A percentile compares a stretch with the other conserved stretches of the same genome.
These are phyloP conservation scores for Cryptosula pallasiana DNA, from an alignment of 2,888 invertebrate genomes.

Conservation along the genomic window DNA sequence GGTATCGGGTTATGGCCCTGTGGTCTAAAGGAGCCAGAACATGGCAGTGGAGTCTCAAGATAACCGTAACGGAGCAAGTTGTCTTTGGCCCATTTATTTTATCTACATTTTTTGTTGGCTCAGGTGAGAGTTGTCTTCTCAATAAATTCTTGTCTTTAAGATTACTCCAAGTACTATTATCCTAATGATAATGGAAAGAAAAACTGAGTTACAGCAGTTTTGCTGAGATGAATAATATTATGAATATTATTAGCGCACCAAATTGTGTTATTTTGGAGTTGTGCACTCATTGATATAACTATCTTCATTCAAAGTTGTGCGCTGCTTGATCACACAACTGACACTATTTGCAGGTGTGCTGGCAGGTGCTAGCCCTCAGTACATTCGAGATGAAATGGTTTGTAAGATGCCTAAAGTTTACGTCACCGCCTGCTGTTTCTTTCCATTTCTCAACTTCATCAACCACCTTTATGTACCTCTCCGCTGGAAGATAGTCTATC, in stretches of 20 bases:
- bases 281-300: too few relatives aligned
- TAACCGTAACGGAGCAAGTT: not conserved
- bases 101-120: not conserved
- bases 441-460: conserved; percentile 20
- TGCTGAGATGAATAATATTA: too few relatives aligned
- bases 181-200: too few relatives aligned
- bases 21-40: not conserved
- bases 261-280: too few relatives aligned
- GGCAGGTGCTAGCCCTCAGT: not conserved
- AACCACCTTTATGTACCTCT: conserved; percentile 12
- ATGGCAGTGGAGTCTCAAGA: not conserved
- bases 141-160: too few relatives aligned
- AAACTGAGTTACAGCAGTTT: too few relatives aligned
- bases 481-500: not conserved
- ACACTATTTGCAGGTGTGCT: not conserved
- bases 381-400: not conserved
- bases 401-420: not conserved
- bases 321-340: too few relatives aligned
- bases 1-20: not conserved
- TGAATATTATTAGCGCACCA: too few relatives aligned
- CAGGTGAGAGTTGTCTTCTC: not conserved
- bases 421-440: not conserved
- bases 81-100: conserved; percentile 12
- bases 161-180: too few relatives aligned
- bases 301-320: too few relatives aligned